These are phyloP conservation scores for Oryzias curvinotus DNA, from an alignment of 2,113 vertebrate species.

Conservation along the genomic window DNA sequence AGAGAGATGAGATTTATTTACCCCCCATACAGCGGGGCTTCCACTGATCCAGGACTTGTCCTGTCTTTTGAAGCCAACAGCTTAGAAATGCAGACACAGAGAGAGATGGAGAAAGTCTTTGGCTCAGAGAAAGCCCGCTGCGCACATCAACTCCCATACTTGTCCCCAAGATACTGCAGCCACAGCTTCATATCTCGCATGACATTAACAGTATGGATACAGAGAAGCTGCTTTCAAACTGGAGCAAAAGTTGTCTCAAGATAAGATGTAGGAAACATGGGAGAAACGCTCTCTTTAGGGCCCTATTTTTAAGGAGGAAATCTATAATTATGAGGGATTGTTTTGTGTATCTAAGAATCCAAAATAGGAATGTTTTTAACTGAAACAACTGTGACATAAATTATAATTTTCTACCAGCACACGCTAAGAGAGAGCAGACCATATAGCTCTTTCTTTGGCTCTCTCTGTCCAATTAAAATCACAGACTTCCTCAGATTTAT, in stretches of 20 bases:
- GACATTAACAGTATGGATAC: constrained; percentile 68
- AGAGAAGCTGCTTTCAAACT: constrained; percentile 46
- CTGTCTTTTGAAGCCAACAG: constrained; percentile 65
- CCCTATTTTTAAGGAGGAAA: constrained; percentile 6
- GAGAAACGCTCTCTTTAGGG: constrained; percentile 12
- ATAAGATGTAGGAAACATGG: constrained; percentile 39
- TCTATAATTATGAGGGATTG: background rate
- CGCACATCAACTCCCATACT: constrained; percentile 52
- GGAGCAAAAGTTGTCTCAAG: constrained; percentile 45
- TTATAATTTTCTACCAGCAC: no score
- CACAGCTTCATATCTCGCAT: constrained; percentile 52
- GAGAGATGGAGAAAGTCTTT: constrained; percentile 4
- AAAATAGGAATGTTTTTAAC: no score
- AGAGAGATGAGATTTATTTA: constrained; percentile 30
- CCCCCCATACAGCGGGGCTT: constrained; percentile 45
- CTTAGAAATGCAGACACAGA: constrained; percentile 67
- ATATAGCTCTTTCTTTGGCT: background rate
- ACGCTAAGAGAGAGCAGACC: no score
- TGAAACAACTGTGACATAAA: no score
- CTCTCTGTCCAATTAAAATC: background rate
- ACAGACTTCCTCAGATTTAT: constrained; percentile 3
- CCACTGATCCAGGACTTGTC: constrained; percentile 61
- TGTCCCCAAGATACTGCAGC: constrained; percentile 48
- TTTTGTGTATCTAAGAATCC: background rate
- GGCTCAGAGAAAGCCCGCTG: constrained; percentile 58